Evolutionary conservation across 2,113 vertebrate species (phyloP).

Genomic region (Phaethornis superciliosus): DNA sequence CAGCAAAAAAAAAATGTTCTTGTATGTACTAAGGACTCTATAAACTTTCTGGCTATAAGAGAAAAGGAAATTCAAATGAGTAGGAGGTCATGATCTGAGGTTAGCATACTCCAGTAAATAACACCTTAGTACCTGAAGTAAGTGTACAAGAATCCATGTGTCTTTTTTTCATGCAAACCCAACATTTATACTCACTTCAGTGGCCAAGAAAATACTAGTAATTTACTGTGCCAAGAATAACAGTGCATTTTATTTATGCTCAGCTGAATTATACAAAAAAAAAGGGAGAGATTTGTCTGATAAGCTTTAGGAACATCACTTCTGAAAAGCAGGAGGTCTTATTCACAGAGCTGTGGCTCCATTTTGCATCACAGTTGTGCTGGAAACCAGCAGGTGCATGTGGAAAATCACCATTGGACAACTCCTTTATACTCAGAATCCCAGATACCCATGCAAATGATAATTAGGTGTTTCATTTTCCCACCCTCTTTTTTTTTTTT

Average conservation of each 20-base stretch:
- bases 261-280: not conserved
- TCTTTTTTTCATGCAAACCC: not conserved
- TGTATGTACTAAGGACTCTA: not conserved
- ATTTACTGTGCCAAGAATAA: not conserved
- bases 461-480: not conserved
- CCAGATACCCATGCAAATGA: not conserved
- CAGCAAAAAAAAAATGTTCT: not conserved
- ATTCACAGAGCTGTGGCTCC: not conserved
- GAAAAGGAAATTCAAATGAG: not conserved
- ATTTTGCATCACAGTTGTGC: not conserved
- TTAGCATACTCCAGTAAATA: not conserved
- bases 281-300: not conserved
- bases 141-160: accelerated
- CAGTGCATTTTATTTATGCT: not conserved
- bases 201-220: not conserved
- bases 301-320: not conserved
- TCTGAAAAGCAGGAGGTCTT: not conserved
- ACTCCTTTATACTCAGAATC: not conserved
- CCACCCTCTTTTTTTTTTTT: too few species aligned
- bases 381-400: not conserved
- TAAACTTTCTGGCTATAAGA: not conserved
- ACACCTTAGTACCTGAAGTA: not conserved
- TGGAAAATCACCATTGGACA: not conserved
- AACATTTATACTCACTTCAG: not conserved
- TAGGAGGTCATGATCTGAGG: not conserved